Evolutionary conservation across 2,888 invertebrate genomes (phyloP).

Genomic region (Drosophila longiperda): DNA sequence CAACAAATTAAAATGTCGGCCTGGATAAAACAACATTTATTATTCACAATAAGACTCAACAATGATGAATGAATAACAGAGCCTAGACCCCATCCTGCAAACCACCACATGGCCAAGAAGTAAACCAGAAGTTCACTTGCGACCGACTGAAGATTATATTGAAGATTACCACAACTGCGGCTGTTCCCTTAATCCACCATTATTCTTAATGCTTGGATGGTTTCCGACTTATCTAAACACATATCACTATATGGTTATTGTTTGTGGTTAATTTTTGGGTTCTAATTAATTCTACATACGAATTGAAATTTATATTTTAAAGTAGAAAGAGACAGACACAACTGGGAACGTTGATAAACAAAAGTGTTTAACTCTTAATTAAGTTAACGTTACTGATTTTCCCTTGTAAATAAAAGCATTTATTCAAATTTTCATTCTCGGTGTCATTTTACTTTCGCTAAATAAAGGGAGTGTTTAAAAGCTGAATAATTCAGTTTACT

Average conservation of each 20-base stretch:
- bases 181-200: constrained; percentile 5
- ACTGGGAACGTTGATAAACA: background rate
- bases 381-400: constrained; percentile 59
- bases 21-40: constrained; percentile 70
- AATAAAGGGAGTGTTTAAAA: background rate
- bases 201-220: background rate
- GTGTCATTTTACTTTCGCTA: constrained; percentile 2
- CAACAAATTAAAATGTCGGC: constrained; percentile 75
- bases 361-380: constrained; percentile 40
- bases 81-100: constrained; percentile 2
- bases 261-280: background rate
- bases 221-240: background rate
- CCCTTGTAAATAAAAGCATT: constrained; percentile 54
- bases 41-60: constrained; percentile 70
- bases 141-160: constrained; percentile 44
- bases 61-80: constrained; percentile 64
- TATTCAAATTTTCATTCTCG: constrained; percentile 50
- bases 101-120: constrained; percentile 10
- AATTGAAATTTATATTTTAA: background rate
- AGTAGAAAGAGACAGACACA: background rate
- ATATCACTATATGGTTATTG: background rate
- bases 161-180: constrained; percentile 47
- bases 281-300: background rate
- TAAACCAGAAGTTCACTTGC: constrained; percentile 41
- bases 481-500: background rate